phyloP scores from a whole-genome alignment of 2,888 invertebrate species.

The Anoncus sp. region DNA sequence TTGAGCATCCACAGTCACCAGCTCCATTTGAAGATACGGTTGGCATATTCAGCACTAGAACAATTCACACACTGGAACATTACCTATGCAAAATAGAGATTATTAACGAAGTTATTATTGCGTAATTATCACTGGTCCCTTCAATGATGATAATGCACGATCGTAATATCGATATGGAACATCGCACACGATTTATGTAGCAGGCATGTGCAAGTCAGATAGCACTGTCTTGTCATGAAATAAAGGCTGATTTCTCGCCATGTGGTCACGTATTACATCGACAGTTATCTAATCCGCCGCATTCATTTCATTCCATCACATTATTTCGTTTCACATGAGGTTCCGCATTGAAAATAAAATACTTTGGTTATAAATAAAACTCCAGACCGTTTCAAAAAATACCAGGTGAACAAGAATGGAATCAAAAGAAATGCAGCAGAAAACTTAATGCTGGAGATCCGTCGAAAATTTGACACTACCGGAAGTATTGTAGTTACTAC shows the following conservation, averaged over 20 bases:
- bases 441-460: slow-evolving; percentile 24
- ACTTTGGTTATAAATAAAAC: not conserved
- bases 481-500: slow-evolving; percentile 36
- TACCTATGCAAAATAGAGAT: not conserved
- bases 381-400: not conserved
- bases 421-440: slow-evolving; percentile 1
- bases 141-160: not conserved
- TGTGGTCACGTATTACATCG: slow-evolving; percentile 25
- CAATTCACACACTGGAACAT: not conserved
- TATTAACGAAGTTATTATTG: not conserved
- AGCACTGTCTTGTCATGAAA: slow-evolving; percentile 5
- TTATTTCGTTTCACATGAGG: not conserved
- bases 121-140: slow-evolving; percentile 14
- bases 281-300: slow-evolving; percentile 37
- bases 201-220: slow-evolving; percentile 17
- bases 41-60: not conserved
- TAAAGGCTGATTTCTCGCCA: slow-evolving; percentile 7
- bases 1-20: slow-evolving; percentile 53
- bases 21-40: slow-evolving; percentile 19
- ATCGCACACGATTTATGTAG: slow-evolving; percentile 8
- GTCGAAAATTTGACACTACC: slow-evolving; percentile 55
- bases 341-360: not conserved
- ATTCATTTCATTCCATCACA: slow-evolving; percentile 33
- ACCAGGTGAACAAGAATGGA: not conserved
- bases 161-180: slow-evolving; percentile 16